These are phyloP conservation scores for Hypolimnas misippus DNA, from an alignment of 2,888 invertebrate genomes.

Conservation along the genomic window DNA sequence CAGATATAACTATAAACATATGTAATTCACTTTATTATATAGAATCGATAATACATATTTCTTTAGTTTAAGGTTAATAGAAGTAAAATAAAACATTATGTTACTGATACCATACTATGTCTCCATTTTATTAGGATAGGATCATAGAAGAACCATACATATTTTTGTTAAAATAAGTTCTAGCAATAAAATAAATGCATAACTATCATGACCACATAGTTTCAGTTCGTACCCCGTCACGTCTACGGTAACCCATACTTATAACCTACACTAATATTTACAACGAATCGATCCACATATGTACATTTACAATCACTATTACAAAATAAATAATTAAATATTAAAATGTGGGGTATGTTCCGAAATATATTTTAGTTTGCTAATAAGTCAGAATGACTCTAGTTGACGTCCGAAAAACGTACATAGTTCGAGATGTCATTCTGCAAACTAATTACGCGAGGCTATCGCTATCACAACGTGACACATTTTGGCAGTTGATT, in stretches of 20 bases:
- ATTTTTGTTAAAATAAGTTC: constrained; percentile 45
- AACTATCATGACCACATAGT: constrained; percentile 54
- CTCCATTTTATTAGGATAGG: constrained; percentile 40
- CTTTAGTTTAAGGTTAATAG: neutral
- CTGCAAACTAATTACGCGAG: too few species aligned
- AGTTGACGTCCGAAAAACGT: too few species aligned
- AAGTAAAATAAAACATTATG: constrained; percentile 31
- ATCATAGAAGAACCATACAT: constrained; percentile 41
- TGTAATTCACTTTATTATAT: neutral
- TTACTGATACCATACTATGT: constrained; percentile 42
- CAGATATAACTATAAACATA: neutral
- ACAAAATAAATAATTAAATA: constrained; percentile 69
- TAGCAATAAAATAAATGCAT: constrained; percentile 67
- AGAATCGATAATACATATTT: neutral
- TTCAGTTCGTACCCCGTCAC: constrained; percentile 45
- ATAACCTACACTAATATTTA: constrained; percentile 64
- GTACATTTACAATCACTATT: constrained; percentile 60
- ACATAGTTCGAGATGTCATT: too few species aligned
- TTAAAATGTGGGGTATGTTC: too few species aligned
- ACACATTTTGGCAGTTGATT: too few species aligned
- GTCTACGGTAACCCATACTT: constrained; percentile 21
- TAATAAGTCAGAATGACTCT: too few species aligned
- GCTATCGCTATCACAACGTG: too few species aligned
- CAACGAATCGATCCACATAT: constrained; percentile 61
- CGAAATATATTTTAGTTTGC: too few species aligned